Evolutionary conservation across 2,113 vertebrate genomes (phyloP), one percentile per base, ranked within the genome.

Genomic region (Suricata suricatta): DNA sequence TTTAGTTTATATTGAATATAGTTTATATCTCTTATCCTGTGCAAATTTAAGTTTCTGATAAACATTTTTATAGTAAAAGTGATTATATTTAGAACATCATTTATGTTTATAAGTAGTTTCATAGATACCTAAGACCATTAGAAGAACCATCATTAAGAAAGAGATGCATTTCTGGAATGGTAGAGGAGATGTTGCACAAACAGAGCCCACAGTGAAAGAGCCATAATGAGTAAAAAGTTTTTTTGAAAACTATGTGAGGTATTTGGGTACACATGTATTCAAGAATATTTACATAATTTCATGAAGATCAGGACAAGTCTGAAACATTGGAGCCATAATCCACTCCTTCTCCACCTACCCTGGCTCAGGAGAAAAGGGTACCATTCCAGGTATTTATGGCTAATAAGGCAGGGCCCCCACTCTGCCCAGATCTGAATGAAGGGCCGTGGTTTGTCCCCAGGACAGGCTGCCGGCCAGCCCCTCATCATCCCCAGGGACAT

Each of bases 401-500:
- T 27, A 72, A 72, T 3, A 33, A 57, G 1, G 2, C 8, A 25
- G 35, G 1, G 52, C 15, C 25, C 27, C 66, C 11, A 31, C 12
- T 54, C 29, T 79, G 17, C 19, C 8, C 64, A 52, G 3, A 5
- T n/a, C 31, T 3, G 5, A 9, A 11, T n/a, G 44, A 17, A 72
- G 21, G 33, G 14, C 5, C 66, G 5, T 83, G 66, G 2, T 57
- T 33, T 23, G 2, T n/a, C 27, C 8, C 2, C 21, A 27, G 6
- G 14, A 44, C 8, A 33, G 3, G 0, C 19, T 25, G 27, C 0
- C 7, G 33, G 16, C 4, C 21, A 41, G 8, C 29, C n/a, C 57
- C 21, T 71, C 50, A 82, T 71, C 66, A 60, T 2, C 5, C 4
- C 8, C 17, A 91, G 13, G 3, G n/a, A n/a, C 13, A 54, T 7